phyloP scores from a whole-genome alignment of 2,797 vertebrate species.

The Sebastes kiyomatsui region DNA sequence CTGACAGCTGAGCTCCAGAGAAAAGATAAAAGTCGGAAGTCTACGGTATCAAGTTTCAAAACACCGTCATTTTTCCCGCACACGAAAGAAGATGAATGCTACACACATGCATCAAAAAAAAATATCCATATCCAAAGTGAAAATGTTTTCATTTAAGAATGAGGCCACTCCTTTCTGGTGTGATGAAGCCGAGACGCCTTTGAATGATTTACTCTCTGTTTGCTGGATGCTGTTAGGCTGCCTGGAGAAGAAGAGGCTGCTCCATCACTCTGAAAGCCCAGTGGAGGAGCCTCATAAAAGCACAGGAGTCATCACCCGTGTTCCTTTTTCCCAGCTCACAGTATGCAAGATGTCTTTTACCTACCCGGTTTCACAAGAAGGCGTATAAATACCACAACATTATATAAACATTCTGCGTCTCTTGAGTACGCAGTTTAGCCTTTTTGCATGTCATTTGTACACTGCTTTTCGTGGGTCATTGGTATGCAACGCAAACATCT shows the following conservation, averaged over 20 bases:
- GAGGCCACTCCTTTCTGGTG: conserved; percentile 31
- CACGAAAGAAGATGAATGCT: conserved; percentile 42
- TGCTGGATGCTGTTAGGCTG: conserved; percentile 84
- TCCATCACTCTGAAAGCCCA: conserved; percentile 79
- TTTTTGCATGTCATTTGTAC: too few species aligned
- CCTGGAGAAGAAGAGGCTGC: conserved; percentile 74
- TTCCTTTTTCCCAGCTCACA: conserved; percentile 17
- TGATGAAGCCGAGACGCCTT: conserved; percentile 34
- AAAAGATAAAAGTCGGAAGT: conserved; percentile 57
- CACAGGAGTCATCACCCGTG: conserved; percentile 2
- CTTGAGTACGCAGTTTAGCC: too few species aligned
- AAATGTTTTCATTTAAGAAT: conserved; percentile 64
- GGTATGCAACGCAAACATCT: too few species aligned
- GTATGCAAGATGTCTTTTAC: conserved; percentile 14
- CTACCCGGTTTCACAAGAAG: too few species aligned
- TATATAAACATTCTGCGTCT: too few species aligned
- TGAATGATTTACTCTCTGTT: conserved; percentile 81
- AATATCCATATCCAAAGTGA: conserved; percentile 20
- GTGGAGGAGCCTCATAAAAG: conserved; percentile 78
- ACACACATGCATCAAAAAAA: not conserved
- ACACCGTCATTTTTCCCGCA: conserved; percentile 21
- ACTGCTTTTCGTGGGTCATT: too few species aligned
- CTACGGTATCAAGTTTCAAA: conserved; percentile 58
- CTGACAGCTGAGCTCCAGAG: conserved; percentile 63
- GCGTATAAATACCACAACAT: too few species aligned